A percentile compares a stretch with the other conserved stretches of the same genome.
These are phyloP conservation scores for Laticauda colubrina DNA, from an alignment of 2,113 vertebrate genomes.

Conservation along the genomic window DNA sequence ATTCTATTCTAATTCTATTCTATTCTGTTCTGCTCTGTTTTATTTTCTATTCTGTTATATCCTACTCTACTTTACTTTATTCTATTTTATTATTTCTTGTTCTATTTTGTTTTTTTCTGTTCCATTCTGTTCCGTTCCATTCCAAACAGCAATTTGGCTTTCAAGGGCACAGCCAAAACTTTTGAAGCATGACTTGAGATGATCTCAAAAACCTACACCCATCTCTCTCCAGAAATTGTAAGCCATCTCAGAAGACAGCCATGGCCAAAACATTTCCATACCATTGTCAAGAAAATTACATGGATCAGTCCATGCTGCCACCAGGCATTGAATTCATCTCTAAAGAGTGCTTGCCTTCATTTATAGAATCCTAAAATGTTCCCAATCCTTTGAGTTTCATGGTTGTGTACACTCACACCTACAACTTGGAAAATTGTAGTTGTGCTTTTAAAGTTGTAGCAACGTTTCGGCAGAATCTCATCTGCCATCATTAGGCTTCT, in stretches of 20 bases:
- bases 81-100: too few relatives aligned
- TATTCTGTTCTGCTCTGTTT: too few relatives aligned
- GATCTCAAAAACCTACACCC: not conserved
- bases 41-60: too few relatives aligned
- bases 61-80: too few relatives aligned
- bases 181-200: not conserved
- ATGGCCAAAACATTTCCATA: not conserved
- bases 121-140: too few relatives aligned
- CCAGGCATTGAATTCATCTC: not conserved
- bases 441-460: too few relatives aligned
- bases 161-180: not conserved
- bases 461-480: too few relatives aligned
- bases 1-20: too few relatives aligned
- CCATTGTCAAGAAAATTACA: not conserved
- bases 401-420: not conserved
- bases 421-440: constrained; percentile 24
- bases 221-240: not conserved
- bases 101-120: too few relatives aligned
- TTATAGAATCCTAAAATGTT: not conserved
- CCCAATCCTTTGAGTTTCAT: not conserved
- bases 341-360: not conserved
- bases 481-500: too few relatives aligned
- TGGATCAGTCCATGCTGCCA: not conserved
- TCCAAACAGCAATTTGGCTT: too few relatives aligned
- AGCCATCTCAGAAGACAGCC: not conserved